Evolutionary conservation across 2,888 invertebrate genomes (phyloP).

Genomic region (Caenorhabditis virilis): DNA sequence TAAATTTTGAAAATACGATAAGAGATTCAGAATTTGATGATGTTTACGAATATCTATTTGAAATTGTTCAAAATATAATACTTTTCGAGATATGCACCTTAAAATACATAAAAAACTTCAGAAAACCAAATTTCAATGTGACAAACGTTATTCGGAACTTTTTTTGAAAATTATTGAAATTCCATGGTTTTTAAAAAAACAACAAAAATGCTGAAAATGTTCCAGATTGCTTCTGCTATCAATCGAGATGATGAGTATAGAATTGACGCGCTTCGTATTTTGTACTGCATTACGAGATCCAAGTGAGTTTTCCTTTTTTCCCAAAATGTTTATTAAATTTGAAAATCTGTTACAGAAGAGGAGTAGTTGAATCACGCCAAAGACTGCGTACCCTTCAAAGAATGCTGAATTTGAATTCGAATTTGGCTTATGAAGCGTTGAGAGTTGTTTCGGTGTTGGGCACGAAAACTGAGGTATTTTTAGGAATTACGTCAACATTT

Average conservation of each 20-base stretch:
- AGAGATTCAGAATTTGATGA: too few relatives aligned
- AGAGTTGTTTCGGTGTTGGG: conserved; percentile 25
- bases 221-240: neutral
- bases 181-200: too few relatives aligned
- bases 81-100: too few relatives aligned
- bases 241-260: neutral
- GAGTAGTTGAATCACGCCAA: conserved; percentile 14
- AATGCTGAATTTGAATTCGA: conserved; percentile 13
- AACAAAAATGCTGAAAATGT: neutral
- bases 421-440: conserved; percentile 25
- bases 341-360: conserved; percentile 2
- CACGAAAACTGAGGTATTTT: too few relatives aligned
- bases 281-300: conserved; percentile 19
- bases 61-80: too few relatives aligned
- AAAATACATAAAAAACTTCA: too few relatives aligned
- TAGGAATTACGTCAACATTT: too few relatives aligned
- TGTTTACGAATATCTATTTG: too few relatives aligned
- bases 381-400: conserved; percentile 35
- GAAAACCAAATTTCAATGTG: too few relatives aligned
- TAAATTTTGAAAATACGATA: too few relatives aligned
- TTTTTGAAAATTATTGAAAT: too few relatives aligned
- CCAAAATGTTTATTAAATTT: neutral
- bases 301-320: conserved; percentile 1
- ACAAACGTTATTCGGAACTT: too few relatives aligned
- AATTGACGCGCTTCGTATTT: conserved; percentile 16